phyloP scores from a whole-genome alignment of 2,797 vertebrate genomes.

The Siniperca undulata region DNA sequence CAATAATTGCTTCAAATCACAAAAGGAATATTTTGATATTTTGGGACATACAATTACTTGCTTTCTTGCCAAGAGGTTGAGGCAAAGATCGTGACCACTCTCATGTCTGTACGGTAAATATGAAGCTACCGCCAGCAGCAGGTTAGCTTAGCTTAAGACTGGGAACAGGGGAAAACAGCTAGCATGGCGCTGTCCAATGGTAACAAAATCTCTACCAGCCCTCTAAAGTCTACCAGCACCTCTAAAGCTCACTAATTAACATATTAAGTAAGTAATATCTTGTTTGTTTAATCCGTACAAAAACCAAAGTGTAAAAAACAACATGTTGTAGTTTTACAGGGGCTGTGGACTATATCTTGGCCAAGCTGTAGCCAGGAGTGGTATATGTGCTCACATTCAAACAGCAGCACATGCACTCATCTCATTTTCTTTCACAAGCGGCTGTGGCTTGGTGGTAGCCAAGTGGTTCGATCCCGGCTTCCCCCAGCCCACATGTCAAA shows the following conservation, averaged over 20 bases:
- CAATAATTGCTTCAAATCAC: neutral
- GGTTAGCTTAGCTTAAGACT: neutral
- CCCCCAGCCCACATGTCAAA: no score
- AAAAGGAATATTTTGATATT: neutral
- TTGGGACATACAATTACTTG: no score
- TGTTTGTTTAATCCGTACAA: no score
- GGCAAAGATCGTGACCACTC: no score
- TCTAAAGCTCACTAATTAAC: neutral
- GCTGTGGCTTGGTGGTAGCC: no score
- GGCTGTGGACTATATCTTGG: neutral
- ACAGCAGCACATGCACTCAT: no score
- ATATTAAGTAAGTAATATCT: no score
- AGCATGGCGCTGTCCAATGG: neutral
- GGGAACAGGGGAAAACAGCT: neutral
- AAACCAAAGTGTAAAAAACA: neutral
- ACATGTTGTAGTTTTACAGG: no score
- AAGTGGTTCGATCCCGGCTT: no score
- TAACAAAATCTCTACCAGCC: neutral
- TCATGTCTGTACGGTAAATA: neutral
- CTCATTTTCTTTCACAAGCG: no score
- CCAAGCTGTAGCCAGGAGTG: neutral
- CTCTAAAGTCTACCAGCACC: neutral
- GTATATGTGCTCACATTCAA: neutral
- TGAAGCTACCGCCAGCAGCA: neutral
- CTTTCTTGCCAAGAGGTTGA: no score